Base-by-base conservation (phyloP, 2,888 invertebrate species). In the Scaptomyza parva region DNA sequence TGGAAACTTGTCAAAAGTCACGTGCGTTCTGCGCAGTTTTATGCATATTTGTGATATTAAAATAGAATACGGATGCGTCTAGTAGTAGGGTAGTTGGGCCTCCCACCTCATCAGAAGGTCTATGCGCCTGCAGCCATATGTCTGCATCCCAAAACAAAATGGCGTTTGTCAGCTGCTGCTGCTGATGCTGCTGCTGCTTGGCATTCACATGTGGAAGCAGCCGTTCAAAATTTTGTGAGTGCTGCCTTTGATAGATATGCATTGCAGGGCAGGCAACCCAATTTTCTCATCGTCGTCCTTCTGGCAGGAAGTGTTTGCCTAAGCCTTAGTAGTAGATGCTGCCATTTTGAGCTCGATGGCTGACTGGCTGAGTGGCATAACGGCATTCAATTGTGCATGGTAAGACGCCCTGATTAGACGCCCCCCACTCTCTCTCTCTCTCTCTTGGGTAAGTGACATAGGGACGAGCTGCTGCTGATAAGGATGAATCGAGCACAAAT, bases 401-500 rank as follows among this genome's bases (percentile, higher is more conserved):
- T 64, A 53, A 51, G 66, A 45, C 8, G 33, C 44, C 14, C 40
- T 35, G 35, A 2, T 35, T n/a, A 20, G 5, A 35, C 17, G 24
- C 2, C 28, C 22, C 22, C 47, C 33, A 11, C 41, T 17, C 52
- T 69, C 59, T 28, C 33, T 12, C 39, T 14, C 30, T 20, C 61
- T 3, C n/a, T n/a, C n/a, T n/a, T n/a, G n/a, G n/a, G 2, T 22
- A 17, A n/a, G 26, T 20, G 45, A 9, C 14, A 35, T 18, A 18
- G 5, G 24, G 33, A 11, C 24, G 33, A 18, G 55, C 66, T 44
- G 65, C 62, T 67, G 65, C 67, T 80, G 82, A 82, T 82, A 82
- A 86, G 81, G 35, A 76, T 67, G 76, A 81, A 84, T 86, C 84
- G 84, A 70, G 73, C 76, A 59, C 82, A 81, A 85, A 86, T 81